Evolutionary conservation across 2,888 invertebrate genomes (phyloP).

Genomic region (Eupithecia subumbrata): DNA sequence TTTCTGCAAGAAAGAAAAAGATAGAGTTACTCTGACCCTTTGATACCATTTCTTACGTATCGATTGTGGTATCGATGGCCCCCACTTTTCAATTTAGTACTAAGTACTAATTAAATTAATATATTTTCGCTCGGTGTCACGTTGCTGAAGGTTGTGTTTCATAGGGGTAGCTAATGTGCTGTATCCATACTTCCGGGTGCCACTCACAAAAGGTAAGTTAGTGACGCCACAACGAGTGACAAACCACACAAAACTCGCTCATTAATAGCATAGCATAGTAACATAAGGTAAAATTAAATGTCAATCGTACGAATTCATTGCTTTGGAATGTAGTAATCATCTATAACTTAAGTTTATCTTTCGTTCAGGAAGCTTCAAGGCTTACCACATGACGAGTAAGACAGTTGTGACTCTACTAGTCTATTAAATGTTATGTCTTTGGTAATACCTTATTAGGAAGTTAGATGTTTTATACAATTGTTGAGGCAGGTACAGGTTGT

Average conservation of each 20-base stretch:
- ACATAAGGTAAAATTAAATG: not conserved
- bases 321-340: conserved; percentile 31
- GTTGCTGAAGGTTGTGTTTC: conserved; percentile 18
- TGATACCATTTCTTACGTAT: not conserved
- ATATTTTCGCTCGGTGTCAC: conserved; percentile 11
- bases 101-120: not conserved
- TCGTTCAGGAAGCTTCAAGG: not conserved
- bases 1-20: not conserved
- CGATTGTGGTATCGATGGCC: not conserved
- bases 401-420: not conserved
- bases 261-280: not conserved
- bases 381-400: not conserved
- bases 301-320: conserved; percentile 32
- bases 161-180: conserved; percentile 20
- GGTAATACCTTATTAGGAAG: not conserved
- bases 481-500: not conserved
- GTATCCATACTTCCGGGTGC: conserved; percentile 31
- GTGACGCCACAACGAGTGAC: conserved; percentile 31
- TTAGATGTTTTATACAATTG: not conserved
- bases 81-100: not conserved
- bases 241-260: conserved; percentile 9
- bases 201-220: conserved; percentile 19
- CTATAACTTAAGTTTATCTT: not conserved
- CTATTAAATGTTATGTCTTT: not conserved
- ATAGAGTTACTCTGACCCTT: conserved; percentile 6